Percentiles rank a stretch among this genome's conserved stretches.
phyloP scores from a whole-genome alignment of 2,797 vertebrate genomes.

The Tarsius wallacei region DNA sequence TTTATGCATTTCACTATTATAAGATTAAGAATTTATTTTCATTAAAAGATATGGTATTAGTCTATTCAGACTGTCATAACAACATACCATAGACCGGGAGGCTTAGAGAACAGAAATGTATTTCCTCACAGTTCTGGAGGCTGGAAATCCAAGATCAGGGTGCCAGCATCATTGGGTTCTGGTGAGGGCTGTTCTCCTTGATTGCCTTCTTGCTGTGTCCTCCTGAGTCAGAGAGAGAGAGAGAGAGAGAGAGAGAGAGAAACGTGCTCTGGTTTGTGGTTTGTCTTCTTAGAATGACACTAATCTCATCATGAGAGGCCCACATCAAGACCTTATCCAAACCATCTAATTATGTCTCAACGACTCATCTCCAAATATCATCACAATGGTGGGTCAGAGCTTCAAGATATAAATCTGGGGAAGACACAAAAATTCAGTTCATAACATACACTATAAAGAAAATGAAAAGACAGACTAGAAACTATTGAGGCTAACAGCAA shows the following conservation, averaged over 20 bases:
- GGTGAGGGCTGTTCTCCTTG: not conserved
- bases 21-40: slow-evolving; percentile 7
- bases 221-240: not conserved
- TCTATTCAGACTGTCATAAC: not conserved
- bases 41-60: not conserved
- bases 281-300: not conserved
- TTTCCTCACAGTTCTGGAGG: not conserved
- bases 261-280: not conserved
- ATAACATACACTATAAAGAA: not conserved
- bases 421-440: not conserved
- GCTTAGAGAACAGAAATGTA: not conserved
- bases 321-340: not conserved
- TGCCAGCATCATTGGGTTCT: not conserved
- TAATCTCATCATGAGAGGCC: not conserved
- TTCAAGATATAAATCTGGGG: not conserved
- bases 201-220: not conserved
- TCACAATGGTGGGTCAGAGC: not conserved
- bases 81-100: not conserved
- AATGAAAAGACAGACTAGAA: not conserved
- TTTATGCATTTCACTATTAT: not conserved
- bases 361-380: not conserved
- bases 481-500: not conserved
- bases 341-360: not conserved
- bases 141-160: not conserved
- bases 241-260: not conserved